These are phyloP conservation scores for Xestia sexstrigata DNA, from an alignment of 2,888 invertebrate species.

Conservation along the genomic window DNA sequence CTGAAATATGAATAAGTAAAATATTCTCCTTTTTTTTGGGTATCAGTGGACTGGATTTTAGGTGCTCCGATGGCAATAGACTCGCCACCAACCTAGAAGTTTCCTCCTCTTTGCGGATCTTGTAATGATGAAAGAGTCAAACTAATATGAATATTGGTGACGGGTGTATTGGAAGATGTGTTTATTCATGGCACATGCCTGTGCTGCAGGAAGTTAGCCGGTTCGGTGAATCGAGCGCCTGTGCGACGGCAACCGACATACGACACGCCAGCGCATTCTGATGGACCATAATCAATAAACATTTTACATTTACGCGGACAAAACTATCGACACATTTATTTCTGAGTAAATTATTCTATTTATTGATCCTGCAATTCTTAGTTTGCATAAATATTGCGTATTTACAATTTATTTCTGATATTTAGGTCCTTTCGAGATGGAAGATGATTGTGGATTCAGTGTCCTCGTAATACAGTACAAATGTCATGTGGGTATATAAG, in stretches of 20 bases:
- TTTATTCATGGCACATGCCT: constrained; percentile 84
- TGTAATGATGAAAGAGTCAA: constrained; percentile 39
- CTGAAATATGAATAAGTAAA: too few species aligned
- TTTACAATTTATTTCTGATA: constrained; percentile 24
- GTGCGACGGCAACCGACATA: constrained; percentile 76
- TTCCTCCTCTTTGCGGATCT: too few species aligned
- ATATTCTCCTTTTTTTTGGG: too few species aligned
- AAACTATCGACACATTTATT: constrained; percentile 57
- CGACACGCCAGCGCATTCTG: constrained; percentile 80
- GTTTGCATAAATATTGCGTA: constrained; percentile 69
- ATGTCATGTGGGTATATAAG: constrained; percentile 81
- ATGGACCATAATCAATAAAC: constrained; percentile 76
- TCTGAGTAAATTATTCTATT: constrained; percentile 64
- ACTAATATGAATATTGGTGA: constrained; percentile 61
- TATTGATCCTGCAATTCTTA: constrained; percentile 61
- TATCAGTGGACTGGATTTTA: too few species aligned
- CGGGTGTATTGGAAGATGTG: constrained; percentile 75
- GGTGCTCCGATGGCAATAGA: too few species aligned
- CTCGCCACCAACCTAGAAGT: too few species aligned
- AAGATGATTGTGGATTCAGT: constrained; percentile 74
- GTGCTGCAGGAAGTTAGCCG: constrained; percentile 84
- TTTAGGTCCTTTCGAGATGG: constrained; percentile 68
- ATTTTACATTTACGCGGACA: constrained; percentile 65
- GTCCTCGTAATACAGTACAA: constrained; percentile 80
- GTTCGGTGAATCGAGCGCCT: constrained; percentile 82